Evolutionary conservation across 2,888 invertebrate genomes (phyloP).

Genomic region (Zhuqinia jingwanae): DNA sequence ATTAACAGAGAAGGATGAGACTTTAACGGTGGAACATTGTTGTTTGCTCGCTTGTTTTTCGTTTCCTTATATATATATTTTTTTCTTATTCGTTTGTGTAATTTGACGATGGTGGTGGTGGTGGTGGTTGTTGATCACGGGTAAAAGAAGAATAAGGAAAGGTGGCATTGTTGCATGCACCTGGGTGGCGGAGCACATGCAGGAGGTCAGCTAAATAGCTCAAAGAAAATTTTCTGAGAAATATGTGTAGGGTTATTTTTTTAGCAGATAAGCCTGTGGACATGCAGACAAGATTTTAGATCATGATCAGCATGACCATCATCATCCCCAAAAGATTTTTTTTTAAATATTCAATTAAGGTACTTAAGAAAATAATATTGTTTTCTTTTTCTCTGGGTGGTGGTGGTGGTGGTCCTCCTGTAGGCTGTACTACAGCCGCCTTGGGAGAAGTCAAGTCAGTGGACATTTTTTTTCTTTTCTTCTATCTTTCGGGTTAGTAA

Average conservation of each 20-base stretch:
- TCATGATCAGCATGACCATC: neutral
- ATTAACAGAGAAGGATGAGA: no score
- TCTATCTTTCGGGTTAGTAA: neutral
- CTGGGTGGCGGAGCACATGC: constrained; percentile 53
- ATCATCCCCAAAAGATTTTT: constrained; percentile 24
- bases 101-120: constrained; percentile 18
- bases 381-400: constrained; percentile 36
- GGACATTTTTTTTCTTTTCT: constrained; percentile 48
- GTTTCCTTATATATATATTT: constrained; percentile 40
- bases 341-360: constrained; percentile 54
- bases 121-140: no score
- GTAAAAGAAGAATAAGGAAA: neutral
- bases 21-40: constrained; percentile 38
- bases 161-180: constrained; percentile 46
- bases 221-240: constrained; percentile 1
- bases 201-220: constrained; percentile 47
- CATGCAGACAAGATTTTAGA: constrained; percentile 12
- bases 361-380: constrained; percentile 42
- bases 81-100: constrained; percentile 2
- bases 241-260: constrained; percentile 6
- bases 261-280: constrained; percentile 39
- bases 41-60: neutral
- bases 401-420: neutral
- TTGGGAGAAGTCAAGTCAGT: neutral
- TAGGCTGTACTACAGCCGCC: no score